phyloP scores from a whole-genome alignment of 1,140 invertebrate species.

The Nilaparvata lugens region DNA sequence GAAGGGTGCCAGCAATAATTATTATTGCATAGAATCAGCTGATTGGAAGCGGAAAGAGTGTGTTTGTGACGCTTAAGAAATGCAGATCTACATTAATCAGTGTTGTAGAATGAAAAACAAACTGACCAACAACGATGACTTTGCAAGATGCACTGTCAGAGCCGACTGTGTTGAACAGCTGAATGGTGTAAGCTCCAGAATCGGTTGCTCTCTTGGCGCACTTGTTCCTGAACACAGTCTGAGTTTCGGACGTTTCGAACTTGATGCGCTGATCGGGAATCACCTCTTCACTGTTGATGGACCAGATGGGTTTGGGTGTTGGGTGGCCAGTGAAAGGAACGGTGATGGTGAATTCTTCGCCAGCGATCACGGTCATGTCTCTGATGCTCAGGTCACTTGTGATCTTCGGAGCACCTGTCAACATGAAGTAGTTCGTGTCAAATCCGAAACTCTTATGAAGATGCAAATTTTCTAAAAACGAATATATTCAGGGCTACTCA shows the following conservation, averaged over 20 bases:
- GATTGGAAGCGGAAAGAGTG: no score
- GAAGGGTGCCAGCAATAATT: no score
- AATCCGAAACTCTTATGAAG: no score
- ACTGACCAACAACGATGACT: slow-evolving; percentile 62
- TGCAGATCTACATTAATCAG: neutral
- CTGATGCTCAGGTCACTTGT: slow-evolving; percentile 85
- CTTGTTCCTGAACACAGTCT: slow-evolving; percentile 78
- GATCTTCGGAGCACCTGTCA: slow-evolving; percentile 70
- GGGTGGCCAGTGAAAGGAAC: slow-evolving; percentile 89
- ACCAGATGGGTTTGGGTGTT: slow-evolving; percentile 78
- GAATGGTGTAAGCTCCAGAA: slow-evolving; percentile 85
- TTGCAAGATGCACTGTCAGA: slow-evolving; percentile 81
- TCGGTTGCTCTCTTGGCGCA: slow-evolving; percentile 74
- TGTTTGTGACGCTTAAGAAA: neutral
- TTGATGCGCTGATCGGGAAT: slow-evolving; percentile 71
- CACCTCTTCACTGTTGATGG: slow-evolving; percentile 77
- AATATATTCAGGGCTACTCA: no score
- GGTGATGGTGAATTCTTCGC: slow-evolving; percentile 91
- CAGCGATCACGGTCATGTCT: slow-evolving; percentile 91
- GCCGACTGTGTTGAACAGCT: slow-evolving; percentile 78
- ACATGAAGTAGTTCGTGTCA: no score
- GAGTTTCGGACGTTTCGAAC: slow-evolving; percentile 72
- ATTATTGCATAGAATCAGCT: no score
- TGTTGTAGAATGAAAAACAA: slow-evolving; percentile 17
- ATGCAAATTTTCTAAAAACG: no score